Evolutionary conservation across 2,797 vertebrate genomes (phyloP), one percentile per base, ranked within the genome.

Genomic region (Acanthurus leucopareius): DNA sequence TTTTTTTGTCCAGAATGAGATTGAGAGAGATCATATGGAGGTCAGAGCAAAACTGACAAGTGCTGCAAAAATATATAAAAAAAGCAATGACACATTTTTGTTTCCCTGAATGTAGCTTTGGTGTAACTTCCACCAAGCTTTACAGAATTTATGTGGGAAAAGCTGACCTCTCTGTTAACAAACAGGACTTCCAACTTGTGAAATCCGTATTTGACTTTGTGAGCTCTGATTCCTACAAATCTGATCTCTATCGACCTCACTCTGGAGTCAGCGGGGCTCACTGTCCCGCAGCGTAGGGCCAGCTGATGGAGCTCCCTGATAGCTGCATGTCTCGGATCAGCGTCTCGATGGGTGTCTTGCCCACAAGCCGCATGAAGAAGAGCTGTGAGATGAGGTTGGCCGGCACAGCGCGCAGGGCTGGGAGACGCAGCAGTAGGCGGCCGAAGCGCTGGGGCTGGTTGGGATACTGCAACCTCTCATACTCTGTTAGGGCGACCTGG

Each of bases 251-350:
- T 69, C 53, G 32, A 19, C 86, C 79, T 85, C 65, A 66, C 83
- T 58, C 82, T 60, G 62, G 61, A 38, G 19, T 52, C 45, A 2
- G 17, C 5, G 11, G 61, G 54, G 25, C 74, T 85, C 58, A 97
- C 91, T 98, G 97, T 68, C 97, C 97, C 0, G 97, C 86, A 0
- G 94, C 96, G 0, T 99, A 99, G 66, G 98, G 97, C 98, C 97
- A 99, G 93, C 96, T 98, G 93, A 99, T 99, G 88, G 97, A 96
- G 93, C 97, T 98, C 68, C 98, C 98, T 0, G 98, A 99, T n/a
- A 99, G 96, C 87, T 99, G 97, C 98, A 99, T 99, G 96, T 99
- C 98, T 69, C 97, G 96, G 91, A 99, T 98, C 19, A 99, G 95
- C 3, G 98, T 99, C 93, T 99, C 97, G 3, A 99, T 99, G 86